Conservation (phyloP, 2,113 vertebrate species). For the Smithornis capensis region DNA sequence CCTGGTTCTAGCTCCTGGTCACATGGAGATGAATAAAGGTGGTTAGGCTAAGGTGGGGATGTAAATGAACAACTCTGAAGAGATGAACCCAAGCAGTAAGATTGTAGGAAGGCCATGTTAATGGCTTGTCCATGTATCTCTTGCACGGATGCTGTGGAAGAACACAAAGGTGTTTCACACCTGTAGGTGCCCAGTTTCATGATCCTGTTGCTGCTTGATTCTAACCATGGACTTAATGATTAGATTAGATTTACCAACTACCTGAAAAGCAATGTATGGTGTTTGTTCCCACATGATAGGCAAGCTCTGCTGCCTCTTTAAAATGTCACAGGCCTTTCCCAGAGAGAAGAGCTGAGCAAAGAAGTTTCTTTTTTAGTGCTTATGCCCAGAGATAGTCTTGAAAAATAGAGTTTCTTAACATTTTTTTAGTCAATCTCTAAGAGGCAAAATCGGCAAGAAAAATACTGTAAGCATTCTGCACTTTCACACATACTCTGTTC, state of each 20-base stretch:
- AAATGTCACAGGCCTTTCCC: not conserved
- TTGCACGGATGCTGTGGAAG: not conserved
- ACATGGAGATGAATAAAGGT: not conserved
- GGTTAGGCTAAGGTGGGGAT: not conserved
- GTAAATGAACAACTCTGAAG: not conserved
- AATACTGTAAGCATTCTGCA: not conserved
- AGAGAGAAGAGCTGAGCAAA: not conserved
- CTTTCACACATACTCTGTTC: not conserved
- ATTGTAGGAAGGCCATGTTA: not conserved
- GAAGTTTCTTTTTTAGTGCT: not conserved
- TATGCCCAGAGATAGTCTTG: not conserved
- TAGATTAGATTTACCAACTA: not conserved
- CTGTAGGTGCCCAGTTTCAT: not conserved
- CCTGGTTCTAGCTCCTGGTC: not conserved
- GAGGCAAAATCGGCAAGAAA: not conserved
- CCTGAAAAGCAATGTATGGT: not conserved
- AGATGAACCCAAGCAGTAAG: not conserved
- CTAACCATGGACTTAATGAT: not conserved
- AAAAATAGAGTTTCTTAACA: not conserved
- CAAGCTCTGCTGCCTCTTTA: not conserved
- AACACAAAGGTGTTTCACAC: fast-evolving
- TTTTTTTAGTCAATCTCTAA: not conserved
- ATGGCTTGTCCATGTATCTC: not conserved
- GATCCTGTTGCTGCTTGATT: not conserved
- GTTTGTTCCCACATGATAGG: fast-evolving